Evolutionary conservation across 2,888 invertebrate species (phyloP), one percentile per base, ranked within the genome.

Genomic region (Molorchus minor): DNA sequence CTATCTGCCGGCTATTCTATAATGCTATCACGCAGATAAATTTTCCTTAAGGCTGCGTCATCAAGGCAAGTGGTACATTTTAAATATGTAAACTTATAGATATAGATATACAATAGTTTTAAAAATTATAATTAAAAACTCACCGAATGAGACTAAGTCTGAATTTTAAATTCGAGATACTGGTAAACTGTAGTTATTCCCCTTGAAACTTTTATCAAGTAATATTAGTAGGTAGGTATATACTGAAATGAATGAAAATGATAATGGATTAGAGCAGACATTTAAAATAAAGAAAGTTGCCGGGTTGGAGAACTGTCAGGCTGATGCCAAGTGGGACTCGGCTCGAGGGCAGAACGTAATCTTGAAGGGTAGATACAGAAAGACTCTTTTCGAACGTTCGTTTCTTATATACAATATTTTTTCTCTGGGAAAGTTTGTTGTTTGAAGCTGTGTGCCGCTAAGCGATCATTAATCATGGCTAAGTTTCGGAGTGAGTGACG

Each of bases 401-500:
- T 80, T 80, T 80, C 80, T 80, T 80, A 79, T 80, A 79, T 77
- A 79, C 76, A 79, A 79, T 79, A 80, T 81, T 81, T 80, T 81
- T 81, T 84, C 83, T 82, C 84, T 84, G 84, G 84, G 84, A 85
- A 85, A 85, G 83, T 84, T 85, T 84, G 84, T 84, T 85, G 85
- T 84, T 84, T 83, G 83, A 82, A 83, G 83, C 83, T 82, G 83
- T 81, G 80, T 79, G 79, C 78, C 77, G 78, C 80, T 81, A 80
- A 81, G 81, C 81, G 78, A 83, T 82, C 84, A 84, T 84, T 84
- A 84, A 84, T 84, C 84, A 84, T 82, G 80, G 81, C 66, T 73
- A 81, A 82, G 82, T 83, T 83, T 83, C 82, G 80, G 79, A 80
- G 80, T 81, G 81, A 81, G 79, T 81, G 81, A 81, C 81, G 80